Base-by-base conservation (phyloP, 2,888 invertebrate species). In the Drosophila colorata region DNA sequence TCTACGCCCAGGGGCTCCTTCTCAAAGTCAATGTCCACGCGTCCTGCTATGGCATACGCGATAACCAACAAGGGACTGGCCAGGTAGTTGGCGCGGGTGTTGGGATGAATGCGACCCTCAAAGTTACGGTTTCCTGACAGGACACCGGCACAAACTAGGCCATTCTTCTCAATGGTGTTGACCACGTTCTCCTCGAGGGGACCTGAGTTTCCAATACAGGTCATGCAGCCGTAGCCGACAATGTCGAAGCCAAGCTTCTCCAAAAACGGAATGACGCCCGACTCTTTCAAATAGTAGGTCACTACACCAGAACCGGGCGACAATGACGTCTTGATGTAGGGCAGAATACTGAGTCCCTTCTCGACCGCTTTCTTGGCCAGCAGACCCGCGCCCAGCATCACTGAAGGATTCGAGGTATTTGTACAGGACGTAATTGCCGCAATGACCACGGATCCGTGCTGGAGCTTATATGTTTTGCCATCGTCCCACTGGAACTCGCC, bases 201-300 rank as follows among this genome's bases (percentile, higher is more conserved):
- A 0, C 99, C 99, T 5, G 98, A 98, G 93, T 99, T 99, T 0
- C 99, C 99, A 80, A 99, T 99, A 91, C 99, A 99, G 0, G 99
- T 99, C 99, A 99, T 99, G 92, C 99, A 99, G 0, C 99, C 99
- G 90, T 99, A 99, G n/a, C 99, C 99, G 1, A 99, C 98, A 48
- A 98, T 95, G 90, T 97, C 95, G 91, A 99, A 99, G 7, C 99
- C 99, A 1, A 99, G 93, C 90, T 96, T 93, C 82, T 96, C 95
- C 58, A 99, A 92, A 85, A 96, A 96, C 0, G 98, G 97, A 14
- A 97, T 95, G 2, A 99, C 98, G 0, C 98, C 98, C 1, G 98
- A 98, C 91, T 98, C 98, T 91, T 92, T 93, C 5, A 93, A 86
- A 79, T 93, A 93, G 90, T 98, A 98, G 0, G 98, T 98, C 25